These are phyloP conservation scores for Anguilla anguilla DNA, from an alignment of 2,797 vertebrate genomes.

Conservation along the genomic window DNA sequence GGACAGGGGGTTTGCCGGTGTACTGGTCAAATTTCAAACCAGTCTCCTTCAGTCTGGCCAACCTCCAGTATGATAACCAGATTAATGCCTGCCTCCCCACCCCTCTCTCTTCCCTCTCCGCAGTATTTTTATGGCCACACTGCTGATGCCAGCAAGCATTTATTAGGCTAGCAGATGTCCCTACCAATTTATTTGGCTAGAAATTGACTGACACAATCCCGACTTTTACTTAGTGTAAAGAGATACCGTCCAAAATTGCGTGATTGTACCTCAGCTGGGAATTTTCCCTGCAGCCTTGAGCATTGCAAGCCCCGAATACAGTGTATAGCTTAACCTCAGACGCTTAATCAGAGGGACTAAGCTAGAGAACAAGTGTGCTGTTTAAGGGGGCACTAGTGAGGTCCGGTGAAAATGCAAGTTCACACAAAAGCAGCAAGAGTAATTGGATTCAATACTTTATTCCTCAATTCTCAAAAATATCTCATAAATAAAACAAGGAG, in stretches of 20 bases:
- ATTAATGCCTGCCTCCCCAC: background rate
- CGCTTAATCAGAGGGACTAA: background rate
- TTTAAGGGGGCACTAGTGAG: background rate
- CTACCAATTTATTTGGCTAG: background rate
- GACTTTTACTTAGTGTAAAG: background rate
- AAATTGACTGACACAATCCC: background rate
- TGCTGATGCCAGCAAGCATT: background rate
- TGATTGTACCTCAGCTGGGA: background rate
- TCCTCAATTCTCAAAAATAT: background rate
- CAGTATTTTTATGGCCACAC: background rate
- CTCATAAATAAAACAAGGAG: background rate
- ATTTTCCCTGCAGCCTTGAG: background rate
- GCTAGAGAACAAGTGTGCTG: background rate
- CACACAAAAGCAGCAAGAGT: background rate
- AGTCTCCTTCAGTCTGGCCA: background rate
- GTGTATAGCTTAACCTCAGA: background rate
- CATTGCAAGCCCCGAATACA: background rate
- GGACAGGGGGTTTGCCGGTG: background rate
- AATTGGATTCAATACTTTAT: background rate
- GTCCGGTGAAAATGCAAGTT: background rate
- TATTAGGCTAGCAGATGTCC: constrained; percentile 3
- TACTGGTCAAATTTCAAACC: background rate
- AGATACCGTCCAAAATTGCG: background rate
- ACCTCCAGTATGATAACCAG: no score
- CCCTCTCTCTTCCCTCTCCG: background rate